Percentiles rank a stretch among this genome's conserved stretches.
These are phyloP conservation scores for Oryctolagus cuniculus DNA, from an alignment of 2,113 vertebrate genomes.

Conservation along the genomic window DNA sequence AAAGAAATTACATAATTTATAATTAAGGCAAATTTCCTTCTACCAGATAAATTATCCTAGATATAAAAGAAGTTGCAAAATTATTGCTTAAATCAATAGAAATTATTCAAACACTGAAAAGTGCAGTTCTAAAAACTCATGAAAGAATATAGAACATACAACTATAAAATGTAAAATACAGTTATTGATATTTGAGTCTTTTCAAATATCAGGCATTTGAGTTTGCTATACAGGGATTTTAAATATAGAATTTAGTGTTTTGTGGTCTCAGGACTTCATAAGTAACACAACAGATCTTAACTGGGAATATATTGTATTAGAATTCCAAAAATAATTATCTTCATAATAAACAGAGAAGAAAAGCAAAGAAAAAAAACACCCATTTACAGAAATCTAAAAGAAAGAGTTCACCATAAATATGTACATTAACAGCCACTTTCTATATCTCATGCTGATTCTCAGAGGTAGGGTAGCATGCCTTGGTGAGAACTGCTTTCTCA, in stretches of 20 bases:
- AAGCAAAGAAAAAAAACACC: conserved; percentile 11
- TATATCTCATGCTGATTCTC: conserved; percentile 70
- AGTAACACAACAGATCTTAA: conserved; percentile 50
- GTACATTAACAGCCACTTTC: conserved; percentile 58
- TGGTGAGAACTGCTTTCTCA: conserved; percentile 69
- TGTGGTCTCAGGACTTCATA: conserved; percentile 9
- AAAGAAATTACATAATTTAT: conserved; percentile 51
- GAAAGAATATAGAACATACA: conserved; percentile 55
- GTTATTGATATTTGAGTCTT: conserved; percentile 68
- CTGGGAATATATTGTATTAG: conserved; percentile 58
- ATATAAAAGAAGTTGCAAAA: conserved; percentile 68
- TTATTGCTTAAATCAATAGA: conserved; percentile 68
- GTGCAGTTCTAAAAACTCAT: conserved; percentile 2
- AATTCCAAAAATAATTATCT: conserved; percentile 72
- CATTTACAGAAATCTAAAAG: conserved; percentile 51
- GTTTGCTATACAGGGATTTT: conserved; percentile 43
- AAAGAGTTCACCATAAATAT: conserved; percentile 60
- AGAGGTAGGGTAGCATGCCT: conserved; percentile 54
- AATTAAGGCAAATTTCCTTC: conserved; percentile 63
- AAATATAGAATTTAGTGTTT: conserved; percentile 66
- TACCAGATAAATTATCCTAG: conserved; percentile 37
- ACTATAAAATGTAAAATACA: conserved; percentile 47
- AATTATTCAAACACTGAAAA: conserved; percentile 69
- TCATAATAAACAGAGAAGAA: conserved; percentile 56
- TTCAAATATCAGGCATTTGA: conserved; percentile 72